Conservation (phyloP, 2,888 invertebrate genomes). For the Phalera bucephala region DNA sequence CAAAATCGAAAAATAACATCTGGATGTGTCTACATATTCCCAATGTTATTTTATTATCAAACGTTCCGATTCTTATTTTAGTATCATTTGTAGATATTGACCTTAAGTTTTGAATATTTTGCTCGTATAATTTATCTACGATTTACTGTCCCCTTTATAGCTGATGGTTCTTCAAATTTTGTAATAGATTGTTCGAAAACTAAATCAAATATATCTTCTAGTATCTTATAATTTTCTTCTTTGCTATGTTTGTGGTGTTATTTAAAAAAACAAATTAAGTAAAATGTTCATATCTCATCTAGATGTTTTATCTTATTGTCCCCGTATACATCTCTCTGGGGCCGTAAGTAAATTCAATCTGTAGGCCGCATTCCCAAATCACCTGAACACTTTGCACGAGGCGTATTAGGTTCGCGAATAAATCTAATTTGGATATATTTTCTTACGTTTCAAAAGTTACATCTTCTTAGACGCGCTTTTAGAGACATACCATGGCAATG, state of each 20-base stretch:
- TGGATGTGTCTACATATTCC: not conserved
- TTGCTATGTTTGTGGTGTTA: too few species aligned
- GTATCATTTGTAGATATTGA: too few species aligned
- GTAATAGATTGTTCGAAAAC: too few species aligned
- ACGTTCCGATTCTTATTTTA: too few species aligned
- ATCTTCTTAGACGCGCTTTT: constrained; percentile 2
- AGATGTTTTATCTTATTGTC: constrained; percentile 12
- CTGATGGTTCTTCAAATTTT: too few species aligned
- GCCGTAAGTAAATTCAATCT: constrained; percentile 74
- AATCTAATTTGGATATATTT: constrained; percentile 75
- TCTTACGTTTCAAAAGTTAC: constrained; percentile 59
- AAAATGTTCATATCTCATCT: constrained; percentile 18
- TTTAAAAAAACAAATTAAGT: too few species aligned
- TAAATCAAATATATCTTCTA: too few species aligned
- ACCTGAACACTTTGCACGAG: constrained; percentile 70
- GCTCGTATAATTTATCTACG: too few species aligned
- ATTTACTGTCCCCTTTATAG: too few species aligned
- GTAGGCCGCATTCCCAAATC: constrained; percentile 75
- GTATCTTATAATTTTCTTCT: too few species aligned
- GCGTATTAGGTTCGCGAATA: constrained; percentile 62
- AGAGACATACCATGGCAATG: constrained; percentile 1
- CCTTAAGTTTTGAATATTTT: too few species aligned
- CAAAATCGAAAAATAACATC: constrained; percentile 4
- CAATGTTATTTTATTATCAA: too few species aligned
- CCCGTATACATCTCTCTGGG: constrained; percentile 57